Conservation (phyloP, 2,888 invertebrate genomes). For the Macaria notata region DNA sequence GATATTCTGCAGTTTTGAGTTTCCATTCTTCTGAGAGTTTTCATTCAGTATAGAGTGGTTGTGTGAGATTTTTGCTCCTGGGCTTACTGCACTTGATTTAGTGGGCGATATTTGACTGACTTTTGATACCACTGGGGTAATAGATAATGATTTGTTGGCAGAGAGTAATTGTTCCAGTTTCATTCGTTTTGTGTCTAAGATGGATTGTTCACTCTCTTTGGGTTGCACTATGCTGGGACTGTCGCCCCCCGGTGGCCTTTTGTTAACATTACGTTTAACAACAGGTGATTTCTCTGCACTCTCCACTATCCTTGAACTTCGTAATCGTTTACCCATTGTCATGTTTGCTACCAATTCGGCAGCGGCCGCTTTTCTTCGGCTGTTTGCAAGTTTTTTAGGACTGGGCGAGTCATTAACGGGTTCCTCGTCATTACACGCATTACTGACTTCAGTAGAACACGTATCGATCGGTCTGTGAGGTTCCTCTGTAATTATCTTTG, state of each 20-base stretch:
- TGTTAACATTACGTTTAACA: constrained; percentile 52
- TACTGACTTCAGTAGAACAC: constrained; percentile 39
- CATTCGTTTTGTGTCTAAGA: constrained; percentile 66
- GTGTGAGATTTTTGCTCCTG: constrained; percentile 44
- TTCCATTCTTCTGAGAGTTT: constrained; percentile 75
- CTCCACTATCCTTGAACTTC: constrained; percentile 71
- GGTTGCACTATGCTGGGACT: constrained; percentile 49
- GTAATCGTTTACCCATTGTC: constrained; percentile 65
- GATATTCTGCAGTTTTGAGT: constrained; percentile 76
- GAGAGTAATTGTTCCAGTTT: constrained; percentile 72
- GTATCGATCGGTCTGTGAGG: constrained; percentile 47
- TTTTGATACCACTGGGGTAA: constrained; percentile 60
- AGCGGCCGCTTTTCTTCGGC: constrained; percentile 54
- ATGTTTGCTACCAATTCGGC: constrained; percentile 50
- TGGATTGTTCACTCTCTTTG: constrained; percentile 60
- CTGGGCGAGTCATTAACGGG: constrained; percentile 53
- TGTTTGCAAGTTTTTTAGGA: constrained; percentile 57
- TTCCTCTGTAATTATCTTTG: constrained; percentile 77
- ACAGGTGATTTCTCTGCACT: constrained; percentile 56
- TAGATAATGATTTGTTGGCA: constrained; percentile 60
- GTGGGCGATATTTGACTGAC: constrained; percentile 50
- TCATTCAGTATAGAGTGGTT: constrained; percentile 68
- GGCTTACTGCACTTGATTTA: constrained; percentile 50
- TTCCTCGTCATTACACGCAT: constrained; percentile 52
- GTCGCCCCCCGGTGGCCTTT: constrained; percentile 56